These are phyloP conservation scores for Aeoliscus strigatus DNA, from an alignment of 2,797 vertebrate species.

Conservation along the genomic window DNA sequence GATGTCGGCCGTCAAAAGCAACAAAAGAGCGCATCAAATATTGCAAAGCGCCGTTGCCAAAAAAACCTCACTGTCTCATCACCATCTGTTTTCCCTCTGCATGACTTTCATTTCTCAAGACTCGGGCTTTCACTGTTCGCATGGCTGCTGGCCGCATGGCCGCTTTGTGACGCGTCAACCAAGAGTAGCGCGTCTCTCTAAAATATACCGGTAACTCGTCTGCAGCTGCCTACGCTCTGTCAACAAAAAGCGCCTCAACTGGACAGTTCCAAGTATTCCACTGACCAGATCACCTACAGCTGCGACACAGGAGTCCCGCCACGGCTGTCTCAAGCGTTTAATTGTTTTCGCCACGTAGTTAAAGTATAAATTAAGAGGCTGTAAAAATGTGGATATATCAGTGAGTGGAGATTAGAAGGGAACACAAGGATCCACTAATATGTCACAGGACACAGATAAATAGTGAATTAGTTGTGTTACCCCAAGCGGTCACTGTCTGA, in stretches of 20 bases:
- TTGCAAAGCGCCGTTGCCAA: slow-evolving; percentile 23
- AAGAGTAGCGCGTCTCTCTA: slow-evolving; percentile 44
- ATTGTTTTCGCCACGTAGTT: slow-evolving; percentile 18
- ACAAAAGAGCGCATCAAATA: slow-evolving; percentile 45
- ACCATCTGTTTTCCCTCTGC: slow-evolving; percentile 55
- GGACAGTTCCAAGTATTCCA: slow-evolving; percentile 17
- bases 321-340: slow-evolving; percentile 8
- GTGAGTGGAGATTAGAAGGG: too few relatives aligned
- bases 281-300: slow-evolving; percentile 21
- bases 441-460: too few relatives aligned
- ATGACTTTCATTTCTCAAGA: slow-evolving; percentile 49
- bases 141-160: slow-evolving; percentile 28
- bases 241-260: slow-evolving; percentile 19
- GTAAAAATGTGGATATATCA: too few relatives aligned
- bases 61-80: slow-evolving; percentile 46
- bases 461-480: slow-evolving; percentile 51
- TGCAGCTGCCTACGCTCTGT: slow-evolving; percentile 34
- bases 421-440: too few relatives aligned
- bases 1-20: slow-evolving; percentile 46
- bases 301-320: slow-evolving; percentile 1
- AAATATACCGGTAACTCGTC: slow-evolving; percentile 43
- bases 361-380: slow-evolving; percentile 12
- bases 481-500: too few relatives aligned
- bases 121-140: slow-evolving; percentile 33
- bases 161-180: slow-evolving; percentile 35